Percentiles rank a stretch among this genome's conserved stretches.
These are phyloP conservation scores for Montipora efflorescens DNA, from an alignment of 64 coral and sea anemone species.

Conservation along the genomic window DNA sequence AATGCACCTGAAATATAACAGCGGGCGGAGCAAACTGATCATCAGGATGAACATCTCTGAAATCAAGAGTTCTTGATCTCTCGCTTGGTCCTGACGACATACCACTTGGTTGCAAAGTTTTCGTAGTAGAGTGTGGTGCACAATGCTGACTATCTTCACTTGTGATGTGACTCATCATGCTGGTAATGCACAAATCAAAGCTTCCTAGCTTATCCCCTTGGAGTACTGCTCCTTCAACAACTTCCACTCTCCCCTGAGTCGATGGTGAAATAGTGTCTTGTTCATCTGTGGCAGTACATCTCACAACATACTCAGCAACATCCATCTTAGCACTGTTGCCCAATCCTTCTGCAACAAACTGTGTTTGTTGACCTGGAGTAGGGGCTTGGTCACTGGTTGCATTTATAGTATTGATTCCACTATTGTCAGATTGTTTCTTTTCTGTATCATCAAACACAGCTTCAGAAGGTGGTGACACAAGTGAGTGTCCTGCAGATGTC, in stretches of 20 bases:
- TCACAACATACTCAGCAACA: slow-evolving; percentile 83
- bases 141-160: slow-evolving; percentile 15
- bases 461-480: slow-evolving; percentile 54
- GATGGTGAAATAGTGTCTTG: slow-evolving; percentile 18
- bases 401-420: background rate
- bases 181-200: slow-evolving; percentile 84
- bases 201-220: slow-evolving; percentile 59
- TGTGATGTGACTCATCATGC: slow-evolving; percentile 83
- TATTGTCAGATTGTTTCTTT: slow-evolving; percentile 22
- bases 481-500: slow-evolving; percentile 60
- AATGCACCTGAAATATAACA: slow-evolving; percentile 90
- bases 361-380: slow-evolving; percentile 38
- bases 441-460: slow-evolving; percentile 28
- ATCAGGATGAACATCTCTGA: slow-evolving; percentile 79
- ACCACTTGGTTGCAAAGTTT: slow-evolving; percentile 27
- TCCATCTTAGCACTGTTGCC: slow-evolving; percentile 55
- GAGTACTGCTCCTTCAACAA: slow-evolving; percentile 34
- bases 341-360: slow-evolving; percentile 58
- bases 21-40: slow-evolving; percentile 90
- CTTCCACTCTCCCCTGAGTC: slow-evolving; percentile 27
- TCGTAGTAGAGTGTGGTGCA: background rate
- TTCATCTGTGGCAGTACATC: slow-evolving; percentile 32
- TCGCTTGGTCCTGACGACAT: background rate
- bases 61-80: slow-evolving; percentile 73
- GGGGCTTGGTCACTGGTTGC: background rate